These are phyloP conservation scores for Crocidura indochinensis DNA, from an alignment of 2,797 vertebrate species.

Conservation along the genomic window DNA sequence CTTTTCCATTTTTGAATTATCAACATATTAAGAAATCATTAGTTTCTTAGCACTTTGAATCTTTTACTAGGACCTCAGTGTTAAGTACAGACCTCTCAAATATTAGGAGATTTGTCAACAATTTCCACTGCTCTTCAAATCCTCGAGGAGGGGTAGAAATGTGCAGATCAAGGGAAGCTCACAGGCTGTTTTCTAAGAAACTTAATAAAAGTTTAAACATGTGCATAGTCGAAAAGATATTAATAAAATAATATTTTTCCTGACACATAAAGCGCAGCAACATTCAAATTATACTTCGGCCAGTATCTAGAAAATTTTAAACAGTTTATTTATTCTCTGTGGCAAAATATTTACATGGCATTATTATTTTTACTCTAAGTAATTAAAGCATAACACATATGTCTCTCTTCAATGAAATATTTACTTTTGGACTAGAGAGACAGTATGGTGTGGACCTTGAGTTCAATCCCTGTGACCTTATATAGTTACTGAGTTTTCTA, in stretches of 20 bases:
- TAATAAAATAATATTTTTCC: background rate
- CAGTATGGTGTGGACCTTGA: too few species aligned
- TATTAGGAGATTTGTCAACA: background rate
- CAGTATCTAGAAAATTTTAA: background rate
- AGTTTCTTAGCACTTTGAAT: background rate
- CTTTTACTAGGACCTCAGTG: background rate
- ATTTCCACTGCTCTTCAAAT: background rate
- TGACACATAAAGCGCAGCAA: background rate
- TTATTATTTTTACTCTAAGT: background rate
- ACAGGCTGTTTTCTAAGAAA: background rate
- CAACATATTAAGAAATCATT: constrained; percentile 10
- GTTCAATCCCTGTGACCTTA: too few species aligned
- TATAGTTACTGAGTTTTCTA: too few species aligned
- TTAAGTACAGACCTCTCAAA: background rate
- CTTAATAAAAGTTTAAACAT: background rate
- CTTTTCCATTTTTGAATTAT: background rate
- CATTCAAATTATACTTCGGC: background rate
- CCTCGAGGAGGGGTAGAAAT: background rate
- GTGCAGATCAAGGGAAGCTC: background rate
- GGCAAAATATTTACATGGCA: background rate
- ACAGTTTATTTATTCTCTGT: background rate
- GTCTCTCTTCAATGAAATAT: background rate
- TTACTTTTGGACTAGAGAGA: too few species aligned
- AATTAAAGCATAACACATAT: background rate
- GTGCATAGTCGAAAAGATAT: background rate